A percentile compares a stretch with the other conserved stretches of the same genome.
Evolutionary conservation across 23 tunicate genomes (phyloP).

Genomic region (Clavelina lepadiformis): DNA sequence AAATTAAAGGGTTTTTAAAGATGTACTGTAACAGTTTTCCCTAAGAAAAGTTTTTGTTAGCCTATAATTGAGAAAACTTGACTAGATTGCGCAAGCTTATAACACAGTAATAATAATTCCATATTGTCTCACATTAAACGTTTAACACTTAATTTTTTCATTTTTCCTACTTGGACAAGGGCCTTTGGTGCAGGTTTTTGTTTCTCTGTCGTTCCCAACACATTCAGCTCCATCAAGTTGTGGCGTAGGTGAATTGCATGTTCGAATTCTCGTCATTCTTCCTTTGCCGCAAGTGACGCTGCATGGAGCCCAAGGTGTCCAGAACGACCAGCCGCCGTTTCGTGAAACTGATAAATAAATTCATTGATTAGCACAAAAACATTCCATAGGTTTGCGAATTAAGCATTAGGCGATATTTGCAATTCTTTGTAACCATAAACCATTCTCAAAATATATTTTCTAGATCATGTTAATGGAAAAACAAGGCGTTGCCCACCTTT

Average conservation of each 20-base stretch:
- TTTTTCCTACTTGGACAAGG: slow-evolving; percentile 68
- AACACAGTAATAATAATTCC: not conserved
- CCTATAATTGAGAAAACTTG: too few relatives aligned
- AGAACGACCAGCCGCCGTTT: slow-evolving; percentile 79
- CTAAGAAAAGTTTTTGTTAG: too few relatives aligned
- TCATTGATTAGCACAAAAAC: too few relatives aligned
- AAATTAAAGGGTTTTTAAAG: too few relatives aligned
- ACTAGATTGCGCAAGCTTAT: too few relatives aligned
- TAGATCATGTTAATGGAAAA: not conserved
- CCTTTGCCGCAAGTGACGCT: slow-evolving; percentile 84
- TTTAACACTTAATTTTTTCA: not conserved
- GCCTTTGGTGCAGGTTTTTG: slow-evolving; percentile 25
- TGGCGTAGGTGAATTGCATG: slow-evolving; percentile 82
- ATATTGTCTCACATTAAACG: not conserved
- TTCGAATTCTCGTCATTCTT: slow-evolving; percentile 34
- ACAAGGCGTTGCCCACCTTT: slow-evolving; percentile 46
- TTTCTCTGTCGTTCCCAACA: slow-evolving; percentile 45
- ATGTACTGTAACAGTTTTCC: too few relatives aligned
- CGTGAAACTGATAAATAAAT: slow-evolving; percentile 48
- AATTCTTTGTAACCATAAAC: not conserved
- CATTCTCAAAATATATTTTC: not conserved
- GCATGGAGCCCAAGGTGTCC: slow-evolving; percentile 87
- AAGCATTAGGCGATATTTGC: not conserved
- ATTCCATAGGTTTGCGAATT: too few relatives aligned
- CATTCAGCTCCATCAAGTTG: slow-evolving; percentile 69